phyloP scores from a whole-genome alignment of 1,140 invertebrate species.

The Eufriesea mexicana region DNA sequence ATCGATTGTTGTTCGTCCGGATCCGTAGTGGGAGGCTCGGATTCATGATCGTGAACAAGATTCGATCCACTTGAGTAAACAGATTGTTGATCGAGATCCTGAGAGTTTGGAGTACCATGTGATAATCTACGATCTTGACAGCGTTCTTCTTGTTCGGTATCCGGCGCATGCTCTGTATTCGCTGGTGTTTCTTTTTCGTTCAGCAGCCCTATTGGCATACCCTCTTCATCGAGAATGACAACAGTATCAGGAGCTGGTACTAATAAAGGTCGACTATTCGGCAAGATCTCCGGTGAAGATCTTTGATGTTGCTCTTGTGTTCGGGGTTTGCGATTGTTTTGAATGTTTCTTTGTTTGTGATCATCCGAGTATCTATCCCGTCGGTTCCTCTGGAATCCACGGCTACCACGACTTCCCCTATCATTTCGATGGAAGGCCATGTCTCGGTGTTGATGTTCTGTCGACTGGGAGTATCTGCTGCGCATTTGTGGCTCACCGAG shows the following conservation, averaged over 20 bases:
- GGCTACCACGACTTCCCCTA: slow-evolving; percentile 64
- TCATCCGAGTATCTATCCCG: slow-evolving; percentile 73
- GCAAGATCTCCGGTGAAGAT: slow-evolving; percentile 51
- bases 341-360: slow-evolving; percentile 67
- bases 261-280: slow-evolving; percentile 54
- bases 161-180: background rate
- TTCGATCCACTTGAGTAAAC: background rate
- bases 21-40: background rate
- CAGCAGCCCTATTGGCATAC: slow-evolving; percentile 64
- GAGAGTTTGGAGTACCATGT: slow-evolving; percentile 32
- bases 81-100: slow-evolving; percentile 35
- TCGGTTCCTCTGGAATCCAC: slow-evolving; percentile 68
- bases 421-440: slow-evolving; percentile 73
- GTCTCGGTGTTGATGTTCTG: slow-evolving; percentile 73
- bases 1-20: slow-evolving; percentile 35
- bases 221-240: slow-evolving; percentile 71
- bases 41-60: slow-evolving; percentile 37
- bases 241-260: slow-evolving; percentile 68
- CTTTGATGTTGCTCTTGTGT: slow-evolving; percentile 50
- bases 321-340: slow-evolving; percentile 68
- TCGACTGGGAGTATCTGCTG: slow-evolving; percentile 67
- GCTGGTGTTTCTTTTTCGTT: slow-evolving; percentile 47
- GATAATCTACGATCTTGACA: slow-evolving; percentile 21
- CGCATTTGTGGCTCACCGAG: slow-evolving; percentile 66
- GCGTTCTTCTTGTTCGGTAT: slow-evolving; percentile 36